These are phyloP conservation scores for Trinectes maculatus DNA, from an alignment of 2,113 vertebrate genomes.

Conservation along the genomic window DNA sequence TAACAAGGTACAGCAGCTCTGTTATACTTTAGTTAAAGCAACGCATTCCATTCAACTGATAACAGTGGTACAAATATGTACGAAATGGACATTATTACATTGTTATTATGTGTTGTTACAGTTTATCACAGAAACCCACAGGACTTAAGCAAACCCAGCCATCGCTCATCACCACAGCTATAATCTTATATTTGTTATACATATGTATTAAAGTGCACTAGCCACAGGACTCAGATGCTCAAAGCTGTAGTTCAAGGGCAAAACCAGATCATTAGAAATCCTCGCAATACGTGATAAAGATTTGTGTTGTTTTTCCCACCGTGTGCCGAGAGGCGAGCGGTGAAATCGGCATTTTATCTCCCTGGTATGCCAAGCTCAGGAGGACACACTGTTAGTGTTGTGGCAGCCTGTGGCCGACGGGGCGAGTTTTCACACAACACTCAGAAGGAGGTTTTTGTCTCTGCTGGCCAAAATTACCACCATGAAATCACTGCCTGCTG, in stretches of 20 bases:
- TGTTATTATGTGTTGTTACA: neutral
- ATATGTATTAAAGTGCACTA: too few relatives aligned
- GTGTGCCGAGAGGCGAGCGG: constrained; percentile 33
- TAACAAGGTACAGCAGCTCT: constrained; percentile 8
- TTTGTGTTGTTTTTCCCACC: constrained; percentile 42
- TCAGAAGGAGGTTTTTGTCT: constrained; percentile 75
- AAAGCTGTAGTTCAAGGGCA: too few relatives aligned
- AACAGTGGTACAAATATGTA: too few relatives aligned
- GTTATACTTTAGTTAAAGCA: too few relatives aligned
- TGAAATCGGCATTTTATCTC: constrained; percentile 64
- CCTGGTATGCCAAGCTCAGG: constrained; percentile 64
- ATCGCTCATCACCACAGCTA: neutral
- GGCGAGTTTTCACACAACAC: constrained; percentile 69
- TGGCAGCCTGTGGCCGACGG: constrained; percentile 70
- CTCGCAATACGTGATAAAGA: constrained; percentile 21
- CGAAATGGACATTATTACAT: too few relatives aligned
- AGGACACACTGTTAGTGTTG: constrained; percentile 68
- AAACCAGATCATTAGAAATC: constrained; percentile 41
- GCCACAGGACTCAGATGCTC: too few relatives aligned
- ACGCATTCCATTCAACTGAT: too few relatives aligned
- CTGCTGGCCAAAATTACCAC: constrained; percentile 70
- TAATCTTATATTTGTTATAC: too few relatives aligned
- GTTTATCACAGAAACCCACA: too few relatives aligned
- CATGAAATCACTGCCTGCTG: constrained; percentile 76
- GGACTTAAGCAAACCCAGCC: too few relatives aligned